phyloP scores from a whole-genome alignment of 1,140 invertebrate genomes.

The Tyrophagus putrescentiae region DNA sequence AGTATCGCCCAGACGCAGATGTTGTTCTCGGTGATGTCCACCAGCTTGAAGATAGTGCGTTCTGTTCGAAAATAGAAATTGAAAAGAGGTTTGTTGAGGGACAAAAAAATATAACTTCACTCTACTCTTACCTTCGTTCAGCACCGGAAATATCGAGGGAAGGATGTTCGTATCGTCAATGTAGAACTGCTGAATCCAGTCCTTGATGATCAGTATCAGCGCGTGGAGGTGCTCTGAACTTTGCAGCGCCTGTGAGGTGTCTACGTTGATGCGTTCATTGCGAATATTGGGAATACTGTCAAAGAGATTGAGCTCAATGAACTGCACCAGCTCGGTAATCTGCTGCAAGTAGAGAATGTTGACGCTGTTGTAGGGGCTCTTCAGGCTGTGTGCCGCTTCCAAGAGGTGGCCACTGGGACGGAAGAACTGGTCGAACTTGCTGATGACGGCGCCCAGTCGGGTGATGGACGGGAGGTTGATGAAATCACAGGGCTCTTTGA shows the following conservation, averaged over 20 bases:
- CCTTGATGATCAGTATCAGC: background rate
- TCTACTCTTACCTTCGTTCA: background rate
- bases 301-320: slow-evolving; percentile 6
- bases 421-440: slow-evolving; percentile 4
- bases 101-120: background rate
- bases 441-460: background rate
- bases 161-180: background rate
- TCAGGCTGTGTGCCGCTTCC: background rate
- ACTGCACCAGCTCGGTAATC: background rate
- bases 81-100: background rate
- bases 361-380: background rate
- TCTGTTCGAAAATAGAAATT: background rate
- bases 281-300: background rate
- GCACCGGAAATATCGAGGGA: slow-evolving; percentile 1
- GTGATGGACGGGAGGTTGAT: background rate
- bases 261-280: background rate
- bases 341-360: background rate
- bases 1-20: background rate
- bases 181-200: slow-evolving; percentile 9
- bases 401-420: background rate
- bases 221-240: background rate
- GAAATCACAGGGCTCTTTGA: background rate
- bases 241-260: background rate
- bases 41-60: background rate
- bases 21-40: slow-evolving; percentile 12